These are phyloP conservation scores for Periophthalmus modestus DNA, from an alignment of 2,113 vertebrate species.

Conservation along the genomic window DNA sequence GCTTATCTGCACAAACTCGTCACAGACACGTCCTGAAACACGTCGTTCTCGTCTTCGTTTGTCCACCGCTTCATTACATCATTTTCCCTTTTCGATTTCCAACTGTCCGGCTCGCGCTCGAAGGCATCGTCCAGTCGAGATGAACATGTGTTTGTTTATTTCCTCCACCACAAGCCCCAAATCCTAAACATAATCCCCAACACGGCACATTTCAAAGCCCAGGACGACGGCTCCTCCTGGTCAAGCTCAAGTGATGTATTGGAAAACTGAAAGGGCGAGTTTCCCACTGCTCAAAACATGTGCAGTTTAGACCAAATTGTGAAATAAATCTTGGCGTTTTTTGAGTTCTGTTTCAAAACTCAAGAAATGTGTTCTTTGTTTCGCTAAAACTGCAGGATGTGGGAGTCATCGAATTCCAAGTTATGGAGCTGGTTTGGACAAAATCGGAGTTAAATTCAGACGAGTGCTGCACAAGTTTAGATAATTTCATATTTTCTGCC, in stretches of 20 bases:
- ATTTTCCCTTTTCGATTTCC: background rate
- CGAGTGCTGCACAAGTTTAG: too few species aligned
- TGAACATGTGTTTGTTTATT: background rate
- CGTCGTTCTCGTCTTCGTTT: too few species aligned
- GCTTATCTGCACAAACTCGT: too few species aligned
- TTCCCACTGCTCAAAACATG: constrained; percentile 18
- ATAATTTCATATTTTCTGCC: too few species aligned
- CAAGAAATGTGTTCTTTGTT: constrained; percentile 4
- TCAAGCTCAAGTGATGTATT: constrained; percentile 4
- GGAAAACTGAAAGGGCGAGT: background rate
- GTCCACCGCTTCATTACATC: too few species aligned
- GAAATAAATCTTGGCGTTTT: background rate
- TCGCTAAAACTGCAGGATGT: background rate
- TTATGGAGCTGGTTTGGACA: background rate
- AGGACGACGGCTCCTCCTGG: background rate
- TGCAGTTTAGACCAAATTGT: constrained; percentile 20
- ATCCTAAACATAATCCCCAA: constrained; percentile 17
- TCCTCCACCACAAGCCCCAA: constrained; percentile 10
- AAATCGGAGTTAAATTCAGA: background rate
- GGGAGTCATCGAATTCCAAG: background rate
- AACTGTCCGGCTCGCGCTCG: background rate
- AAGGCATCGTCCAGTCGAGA: background rate
- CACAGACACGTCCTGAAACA: too few species aligned
- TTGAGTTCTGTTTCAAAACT: background rate
- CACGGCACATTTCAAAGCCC: constrained; percentile 2